Evolutionary conservation across 2,888 invertebrate species (phyloP).

Genomic region (Chirona hameri): DNA sequence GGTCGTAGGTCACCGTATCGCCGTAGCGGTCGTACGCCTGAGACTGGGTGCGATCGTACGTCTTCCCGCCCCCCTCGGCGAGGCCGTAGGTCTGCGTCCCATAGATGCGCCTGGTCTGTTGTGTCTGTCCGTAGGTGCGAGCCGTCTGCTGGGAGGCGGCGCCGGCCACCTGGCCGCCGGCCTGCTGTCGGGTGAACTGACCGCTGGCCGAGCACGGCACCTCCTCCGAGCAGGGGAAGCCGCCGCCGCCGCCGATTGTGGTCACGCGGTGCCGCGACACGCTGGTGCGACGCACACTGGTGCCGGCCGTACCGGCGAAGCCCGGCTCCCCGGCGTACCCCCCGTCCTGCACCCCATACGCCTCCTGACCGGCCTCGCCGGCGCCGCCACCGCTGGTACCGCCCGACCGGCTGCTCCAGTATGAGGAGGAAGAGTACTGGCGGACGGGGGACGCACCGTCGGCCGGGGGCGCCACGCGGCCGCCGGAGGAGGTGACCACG

Average conservation of each 20-base stretch:
- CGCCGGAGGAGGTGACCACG: not conserved
- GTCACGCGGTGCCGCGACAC: not conserved
- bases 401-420: not conserved
- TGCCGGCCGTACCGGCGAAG: not conserved
- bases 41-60: not conserved
- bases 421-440: not conserved
- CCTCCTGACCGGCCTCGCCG: not conserved
- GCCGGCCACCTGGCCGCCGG: not conserved
- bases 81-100: not conserved
- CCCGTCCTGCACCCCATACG: too few species aligned
- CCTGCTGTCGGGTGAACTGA: not conserved
- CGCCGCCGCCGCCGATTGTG: not conserved
- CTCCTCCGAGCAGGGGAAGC: not conserved
- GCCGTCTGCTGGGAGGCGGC: not conserved
- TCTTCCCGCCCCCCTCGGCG: not conserved
- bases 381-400: not conserved
- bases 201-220: too few species aligned
- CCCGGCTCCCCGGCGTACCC: not conserved
- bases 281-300: not conserved
- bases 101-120: not conserved
- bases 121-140: not conserved
- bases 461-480: not conserved
- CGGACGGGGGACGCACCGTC: not conserved
- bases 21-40: slow-evolving; percentile 31
- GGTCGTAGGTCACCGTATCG: slow-evolving; percentile 33